Evolutionary conservation across 2,113 vertebrate species (phyloP), one percentile per base, ranked within the genome.

Genomic region (Antennarius striatus): DNA sequence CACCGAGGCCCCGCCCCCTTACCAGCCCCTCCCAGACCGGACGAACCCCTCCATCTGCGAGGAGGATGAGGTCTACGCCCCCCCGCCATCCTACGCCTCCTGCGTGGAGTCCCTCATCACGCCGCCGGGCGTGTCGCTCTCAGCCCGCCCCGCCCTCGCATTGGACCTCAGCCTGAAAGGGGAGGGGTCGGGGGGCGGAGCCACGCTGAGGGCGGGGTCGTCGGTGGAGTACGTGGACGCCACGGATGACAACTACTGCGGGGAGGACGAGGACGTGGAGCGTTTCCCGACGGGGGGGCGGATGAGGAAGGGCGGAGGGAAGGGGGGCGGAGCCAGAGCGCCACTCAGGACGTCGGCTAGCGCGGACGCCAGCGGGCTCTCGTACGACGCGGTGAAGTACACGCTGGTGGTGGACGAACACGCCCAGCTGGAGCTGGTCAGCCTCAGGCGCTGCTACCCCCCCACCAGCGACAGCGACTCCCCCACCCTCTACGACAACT

Each of bases 391-490:
- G 0, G 96, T 99, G 74, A 99, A 99, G 79, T 99, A 99, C 89
- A 99, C 96, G 0, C 86, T 99, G 70, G 98, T 99, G 90, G 96
- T 99, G 85, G 98, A 99, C 0, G 96, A 98, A 84, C 94, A 98
- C 0, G 93, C 95, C 9, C 95, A 98, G 93, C 91, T 99, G 36
- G 97, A 99, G 82, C 91, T 99, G 56, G 95, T 98, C 83, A 98
- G 96, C 85, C 93, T 99, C 92, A 94, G 62, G 95, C 97, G 4
- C 22, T 98, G 96, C 91, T 98, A 98, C 64, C 94, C 94, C 75
- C 98, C 97, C 92, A 98, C 97, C 0, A 96, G 98, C 0, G 97
- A 99, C 90, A 99, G 98, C 0, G 97, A 99, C 90, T 95, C 96
- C 0, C 95, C 96, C 73, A 99, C 98, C 0, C 92, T 99, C 85